Percentiles rank a stretch among this genome's conserved stretches.
Evolutionary conservation across 2,113 vertebrate genomes (phyloP).

Genomic region (Notarius quadriscutis): DNA sequence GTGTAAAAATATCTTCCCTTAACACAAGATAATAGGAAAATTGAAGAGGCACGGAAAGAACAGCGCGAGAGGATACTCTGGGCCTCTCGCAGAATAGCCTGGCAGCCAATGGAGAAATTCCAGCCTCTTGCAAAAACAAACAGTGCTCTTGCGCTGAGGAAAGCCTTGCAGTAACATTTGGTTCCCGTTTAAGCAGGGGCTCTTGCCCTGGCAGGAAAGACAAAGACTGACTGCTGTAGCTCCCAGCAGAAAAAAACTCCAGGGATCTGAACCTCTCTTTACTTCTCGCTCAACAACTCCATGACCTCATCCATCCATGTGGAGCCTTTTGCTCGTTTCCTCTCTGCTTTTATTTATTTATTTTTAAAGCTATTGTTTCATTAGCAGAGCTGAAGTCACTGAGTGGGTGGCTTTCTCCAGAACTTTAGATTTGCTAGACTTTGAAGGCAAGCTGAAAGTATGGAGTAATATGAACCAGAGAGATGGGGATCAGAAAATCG

Average conservation of each 20-base stretch:
- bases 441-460: constrained; percentile 44
- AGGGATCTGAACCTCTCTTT: constrained; percentile 31
- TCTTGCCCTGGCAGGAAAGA: constrained; percentile 42
- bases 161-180: constrained; percentile 76
- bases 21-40: constrained; percentile 37
- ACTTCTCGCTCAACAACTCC: constrained; percentile 12
- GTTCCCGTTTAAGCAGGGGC: constrained; percentile 67
- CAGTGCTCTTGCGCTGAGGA: constrained; percentile 59
- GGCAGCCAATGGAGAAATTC: constrained; percentile 68
- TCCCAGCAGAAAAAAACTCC: constrained; percentile 40
- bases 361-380: constrained; percentile 43
- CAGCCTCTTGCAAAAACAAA: constrained; percentile 68
- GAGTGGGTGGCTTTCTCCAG: constrained; percentile 31
- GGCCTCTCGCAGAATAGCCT: constrained; percentile 54
- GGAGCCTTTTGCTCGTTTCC: constrained; percentile 33
- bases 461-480: constrained; percentile 11
- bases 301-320: constrained; percentile 25
- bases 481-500: background rate
- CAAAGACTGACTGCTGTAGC: constrained; percentile 35
- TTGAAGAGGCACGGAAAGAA: constrained; percentile 32
- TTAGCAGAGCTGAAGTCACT: constrained; percentile 2
- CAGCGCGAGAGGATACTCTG: constrained; percentile 47
- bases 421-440: constrained; percentile 27
- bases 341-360: background rate
- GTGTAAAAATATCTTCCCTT: constrained; percentile 57